Conservation (phyloP, 2,888 invertebrate genomes). For the Agonopterix heracliana region DNA sequence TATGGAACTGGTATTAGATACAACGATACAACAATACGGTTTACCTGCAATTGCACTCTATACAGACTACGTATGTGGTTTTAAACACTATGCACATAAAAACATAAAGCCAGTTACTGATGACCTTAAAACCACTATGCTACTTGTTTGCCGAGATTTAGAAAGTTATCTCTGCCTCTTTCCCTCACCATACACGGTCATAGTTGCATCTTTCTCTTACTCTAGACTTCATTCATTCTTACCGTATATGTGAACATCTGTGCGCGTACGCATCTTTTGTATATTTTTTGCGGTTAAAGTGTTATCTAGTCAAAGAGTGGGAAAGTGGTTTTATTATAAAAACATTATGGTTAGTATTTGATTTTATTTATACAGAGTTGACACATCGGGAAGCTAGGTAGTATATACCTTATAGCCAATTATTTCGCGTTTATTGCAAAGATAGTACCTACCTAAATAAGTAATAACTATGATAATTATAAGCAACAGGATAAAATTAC, state of each 20-base stretch:
- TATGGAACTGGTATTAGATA: too few species aligned
- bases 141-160: conserved; percentile 47
- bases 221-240: conserved; percentile 30
- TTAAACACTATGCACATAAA: too few species aligned
- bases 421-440: too few species aligned
- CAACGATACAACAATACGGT: too few species aligned
- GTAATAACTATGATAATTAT: too few species aligned
- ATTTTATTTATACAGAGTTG: too few species aligned
- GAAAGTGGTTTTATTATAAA: not conserved
- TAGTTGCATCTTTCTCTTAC: conserved; percentile 26
- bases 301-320: not conserved
- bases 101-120: not conserved
- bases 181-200: conserved; percentile 20
- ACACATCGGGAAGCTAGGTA: too few species aligned
- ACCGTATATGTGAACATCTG: conserved; percentile 16
- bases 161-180: conserved; percentile 50
- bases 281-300: not conserved
- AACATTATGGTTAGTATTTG: not conserved
- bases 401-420: too few species aligned
- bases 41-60: too few species aligned
- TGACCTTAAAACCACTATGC: conserved; percentile 55
- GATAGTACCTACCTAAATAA: too few species aligned
- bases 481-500: too few species aligned
- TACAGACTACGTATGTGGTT: too few species aligned
- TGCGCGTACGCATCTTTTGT: conserved; percentile 21